phyloP scores from a whole-genome alignment of 2,888 invertebrate genomes.

The Microctonus brassicae region DNA sequence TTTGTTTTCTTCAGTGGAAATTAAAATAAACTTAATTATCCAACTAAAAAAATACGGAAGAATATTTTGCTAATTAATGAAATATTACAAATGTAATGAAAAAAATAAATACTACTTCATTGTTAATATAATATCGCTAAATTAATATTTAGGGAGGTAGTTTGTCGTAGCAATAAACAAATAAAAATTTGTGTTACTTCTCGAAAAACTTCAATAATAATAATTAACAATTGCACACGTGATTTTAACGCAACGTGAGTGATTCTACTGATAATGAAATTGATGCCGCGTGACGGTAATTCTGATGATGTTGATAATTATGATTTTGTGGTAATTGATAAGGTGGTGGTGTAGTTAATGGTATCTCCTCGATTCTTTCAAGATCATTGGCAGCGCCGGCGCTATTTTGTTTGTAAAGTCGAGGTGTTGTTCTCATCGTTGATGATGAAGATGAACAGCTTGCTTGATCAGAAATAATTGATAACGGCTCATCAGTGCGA shows the following conservation, averaged over 20 bases:
- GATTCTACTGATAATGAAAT: constrained; percentile 69
- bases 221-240: neutral
- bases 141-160: constrained; percentile 45
- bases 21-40: neutral
- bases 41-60: no score
- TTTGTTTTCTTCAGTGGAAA: neutral
- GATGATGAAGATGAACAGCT: constrained; percentile 1
- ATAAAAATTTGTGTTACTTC: constrained; percentile 5
- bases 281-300: constrained; percentile 64
- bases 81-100: neutral
- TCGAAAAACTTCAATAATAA: constrained; percentile 17
- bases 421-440: constrained; percentile 34
- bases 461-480: constrained; percentile 41
- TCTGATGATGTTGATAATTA: constrained; percentile 58
- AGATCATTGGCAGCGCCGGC: constrained; percentile 78
- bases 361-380: constrained; percentile 79
- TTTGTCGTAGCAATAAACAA: constrained; percentile 44
- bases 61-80: no score
- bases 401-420: constrained; percentile 78
- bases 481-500: constrained; percentile 74
- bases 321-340: constrained; percentile 44
- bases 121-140: neutral
- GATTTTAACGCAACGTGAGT: constrained; percentile 58
- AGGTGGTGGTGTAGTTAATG: constrained; percentile 63
- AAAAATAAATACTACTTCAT: neutral